Evolutionary conservation across 1,140 invertebrate genomes (phyloP), one percentile per base, ranked within the genome.

Genomic region (Hetaerina americana): DNA sequence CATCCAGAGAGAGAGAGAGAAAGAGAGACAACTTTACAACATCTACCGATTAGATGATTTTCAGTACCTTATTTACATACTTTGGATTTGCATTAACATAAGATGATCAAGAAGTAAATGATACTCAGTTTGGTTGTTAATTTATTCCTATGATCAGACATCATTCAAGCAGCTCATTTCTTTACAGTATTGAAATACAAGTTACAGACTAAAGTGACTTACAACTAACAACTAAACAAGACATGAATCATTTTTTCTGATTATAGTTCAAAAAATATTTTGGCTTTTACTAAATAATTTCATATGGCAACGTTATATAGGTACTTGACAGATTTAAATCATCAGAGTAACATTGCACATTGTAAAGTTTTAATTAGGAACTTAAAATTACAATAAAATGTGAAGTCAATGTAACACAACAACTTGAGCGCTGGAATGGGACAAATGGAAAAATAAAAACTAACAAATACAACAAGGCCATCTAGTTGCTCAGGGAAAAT

Each of bases 181-280:
- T 71, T 71, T 71, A 71, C 70, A 71, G 49, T 71, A 71, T 40
- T 27, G 70, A 71, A 71, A 71, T 71, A 71, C 70, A 71, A 71
- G 70, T 71, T 66, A 66, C 49, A 26, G 66, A 71, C 31, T 57
- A 66, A 66, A 71, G 15, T 66, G 10, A 26, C 25, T 66, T 71
- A 66, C 66, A 26, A 26, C 25, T 71, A 66, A 49, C 66, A 66
- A 71, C 49, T 27, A 57, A 66, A 71, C 6, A 71, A 66, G 31
- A 66, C 70, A 27, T 71, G 57, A 27, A 66, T 27, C 40, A 57
- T 26, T 27, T 25, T 24, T 66, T 66, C 25, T n/a, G 15, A 26
- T 57, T n/a, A n/a, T 27, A 66, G 15, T 66, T 66, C 28, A 71
- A 40, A 70, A 66, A 71, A 27, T 26, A 24, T n/a, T 27, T 40